Evolutionary conservation across 2,113 vertebrate genomes (phyloP).

Genomic region (Varanus komodoensis): DNA sequence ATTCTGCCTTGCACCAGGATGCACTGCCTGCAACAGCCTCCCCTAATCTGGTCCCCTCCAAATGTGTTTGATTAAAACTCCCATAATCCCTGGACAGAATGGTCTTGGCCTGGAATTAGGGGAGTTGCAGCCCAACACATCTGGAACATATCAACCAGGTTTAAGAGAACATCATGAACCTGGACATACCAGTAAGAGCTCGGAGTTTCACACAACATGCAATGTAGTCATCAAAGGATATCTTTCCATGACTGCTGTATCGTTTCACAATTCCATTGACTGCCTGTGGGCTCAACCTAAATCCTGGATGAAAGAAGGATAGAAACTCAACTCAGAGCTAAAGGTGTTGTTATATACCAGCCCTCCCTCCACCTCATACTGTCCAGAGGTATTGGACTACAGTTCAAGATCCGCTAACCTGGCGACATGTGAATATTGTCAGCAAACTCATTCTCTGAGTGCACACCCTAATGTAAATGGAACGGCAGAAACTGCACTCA

Average conservation of each 20-base stretch:
- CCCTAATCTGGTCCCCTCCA: no score
- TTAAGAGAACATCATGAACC: background rate
- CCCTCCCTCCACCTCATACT: no score
- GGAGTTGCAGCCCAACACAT: no score
- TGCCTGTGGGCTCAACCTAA: slow-evolving; percentile 88
- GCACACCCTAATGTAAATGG: background rate
- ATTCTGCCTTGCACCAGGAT: background rate
- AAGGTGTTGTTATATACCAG: background rate
- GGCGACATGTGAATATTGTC: background rate
- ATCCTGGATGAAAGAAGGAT: slow-evolving; percentile 71
- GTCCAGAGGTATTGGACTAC: background rate
- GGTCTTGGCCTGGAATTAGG: no score
- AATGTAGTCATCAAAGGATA: slow-evolving; percentile 93
- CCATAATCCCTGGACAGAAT: no score
- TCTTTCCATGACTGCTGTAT: slow-evolving; percentile 85
- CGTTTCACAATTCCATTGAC: slow-evolving; percentile 86
- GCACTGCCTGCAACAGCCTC: no score
- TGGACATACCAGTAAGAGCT: slow-evolving; percentile 87
- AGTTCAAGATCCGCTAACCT: background rate
- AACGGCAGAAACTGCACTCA: background rate
- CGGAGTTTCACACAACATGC: slow-evolving; percentile 90
- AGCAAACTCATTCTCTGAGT: background rate
- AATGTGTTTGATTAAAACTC: no score
- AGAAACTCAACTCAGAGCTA: background rate
- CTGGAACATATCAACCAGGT: background rate